Conservation (phyloP, 2,113 vertebrate species). For the Neogobius melanostomus region DNA sequence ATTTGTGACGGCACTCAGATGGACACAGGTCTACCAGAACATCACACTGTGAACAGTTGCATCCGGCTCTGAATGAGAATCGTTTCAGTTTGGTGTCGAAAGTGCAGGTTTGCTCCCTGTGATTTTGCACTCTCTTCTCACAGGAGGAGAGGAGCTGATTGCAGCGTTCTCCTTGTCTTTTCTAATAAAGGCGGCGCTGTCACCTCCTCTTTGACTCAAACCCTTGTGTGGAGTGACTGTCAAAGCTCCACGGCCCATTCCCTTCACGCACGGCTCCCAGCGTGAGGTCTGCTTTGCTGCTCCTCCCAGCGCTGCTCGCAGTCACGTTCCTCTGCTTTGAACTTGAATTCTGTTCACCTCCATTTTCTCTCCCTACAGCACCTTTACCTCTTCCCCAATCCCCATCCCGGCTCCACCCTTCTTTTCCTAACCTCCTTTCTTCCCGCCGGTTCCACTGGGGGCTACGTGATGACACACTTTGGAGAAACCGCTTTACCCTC, state of each 20-base stretch:
- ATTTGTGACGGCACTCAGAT: too few relatives aligned
- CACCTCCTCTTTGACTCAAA: constrained; percentile 53
- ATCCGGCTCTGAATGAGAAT: constrained; percentile 17
- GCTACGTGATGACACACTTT: constrained; percentile 70
- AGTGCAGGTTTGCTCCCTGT: constrained; percentile 42
- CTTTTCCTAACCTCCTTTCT: constrained; percentile 28
- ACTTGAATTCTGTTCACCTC: constrained; percentile 62
- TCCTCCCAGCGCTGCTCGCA: constrained; percentile 40
- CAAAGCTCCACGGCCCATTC: constrained; percentile 52
- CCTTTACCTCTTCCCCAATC: constrained; percentile 28
- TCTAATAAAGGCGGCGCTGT: constrained; percentile 56
- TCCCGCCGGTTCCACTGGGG: constrained; percentile 58
- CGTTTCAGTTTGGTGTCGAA: constrained; percentile 15
- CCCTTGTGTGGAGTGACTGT: constrained; percentile 60
- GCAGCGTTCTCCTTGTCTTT: constrained; percentile 62
- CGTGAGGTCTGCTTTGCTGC: constrained; percentile 34
- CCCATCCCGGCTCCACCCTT: constrained; percentile 17
- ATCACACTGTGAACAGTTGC: not conserved
- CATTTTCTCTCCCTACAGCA: constrained; percentile 35
- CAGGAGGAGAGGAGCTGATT: constrained; percentile 59
- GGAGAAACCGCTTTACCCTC: constrained; percentile 57
- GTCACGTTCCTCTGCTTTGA: constrained; percentile 63
- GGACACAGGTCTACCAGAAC: not conserved
- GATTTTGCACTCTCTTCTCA: constrained; percentile 46
- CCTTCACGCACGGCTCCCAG: constrained; percentile 38